Conservation (phyloP, 2,797 vertebrate species). For the Rousettus madagascariensis region DNA sequence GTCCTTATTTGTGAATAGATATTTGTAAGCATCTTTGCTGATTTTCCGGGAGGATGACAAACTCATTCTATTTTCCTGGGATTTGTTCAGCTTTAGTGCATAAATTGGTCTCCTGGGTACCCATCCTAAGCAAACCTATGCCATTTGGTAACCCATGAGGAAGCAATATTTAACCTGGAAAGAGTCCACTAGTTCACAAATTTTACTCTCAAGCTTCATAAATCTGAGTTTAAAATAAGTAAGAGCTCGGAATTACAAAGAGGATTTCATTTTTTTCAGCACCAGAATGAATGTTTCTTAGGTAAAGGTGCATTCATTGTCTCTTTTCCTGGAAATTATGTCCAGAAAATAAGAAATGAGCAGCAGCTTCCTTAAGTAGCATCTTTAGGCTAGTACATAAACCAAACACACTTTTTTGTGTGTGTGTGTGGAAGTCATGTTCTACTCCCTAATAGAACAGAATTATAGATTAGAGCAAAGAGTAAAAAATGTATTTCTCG, state of each 20-base stretch:
- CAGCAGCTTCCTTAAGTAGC: not conserved
- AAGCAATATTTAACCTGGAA: not conserved
- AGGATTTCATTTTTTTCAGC: not conserved
- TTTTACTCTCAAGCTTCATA: conserved; percentile 20
- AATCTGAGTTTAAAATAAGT: not conserved
- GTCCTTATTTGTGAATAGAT: not conserved
- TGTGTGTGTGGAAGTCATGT: not conserved
- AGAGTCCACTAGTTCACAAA: not conserved
- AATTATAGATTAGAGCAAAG: not conserved
- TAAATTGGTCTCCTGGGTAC: not conserved
- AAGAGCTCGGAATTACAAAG: not conserved
- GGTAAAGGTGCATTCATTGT: not conserved
- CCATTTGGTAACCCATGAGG: not conserved
- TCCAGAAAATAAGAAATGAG: not conserved
- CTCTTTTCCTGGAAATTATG: not conserved
- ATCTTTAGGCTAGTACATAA: not conserved
- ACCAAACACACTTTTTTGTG: not conserved
- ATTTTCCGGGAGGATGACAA: not conserved
- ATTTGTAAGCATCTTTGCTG: not conserved
- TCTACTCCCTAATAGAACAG: not conserved
- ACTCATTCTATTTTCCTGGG: not conserved
- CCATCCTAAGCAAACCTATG: not conserved
- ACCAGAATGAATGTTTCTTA: not conserved
- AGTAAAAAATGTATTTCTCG: not conserved
- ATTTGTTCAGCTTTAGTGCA: not conserved